A percentile compares a stretch with the other conserved stretches of the same genome.
These are phyloP conservation scores for Tiliacea citrago DNA, from an alignment of 2,888 invertebrate genomes.

Conservation along the genomic window DNA sequence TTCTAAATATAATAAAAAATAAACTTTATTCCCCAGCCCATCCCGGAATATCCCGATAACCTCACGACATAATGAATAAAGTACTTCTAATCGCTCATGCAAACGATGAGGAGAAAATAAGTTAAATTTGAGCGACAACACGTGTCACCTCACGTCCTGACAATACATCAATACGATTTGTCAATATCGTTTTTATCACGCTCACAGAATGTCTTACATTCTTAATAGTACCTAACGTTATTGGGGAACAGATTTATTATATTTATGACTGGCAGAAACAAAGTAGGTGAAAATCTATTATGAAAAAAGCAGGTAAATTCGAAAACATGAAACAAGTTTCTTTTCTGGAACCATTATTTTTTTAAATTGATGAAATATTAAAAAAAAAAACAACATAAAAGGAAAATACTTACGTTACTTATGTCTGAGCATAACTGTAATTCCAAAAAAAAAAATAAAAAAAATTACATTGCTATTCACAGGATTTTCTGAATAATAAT, in stretches of 20 bases:
- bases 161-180: constrained; percentile 54
- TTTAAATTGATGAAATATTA: no score
- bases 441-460: background rate
- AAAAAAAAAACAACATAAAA: no score
- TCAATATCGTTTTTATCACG: constrained; percentile 46
- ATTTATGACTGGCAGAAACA: background rate
- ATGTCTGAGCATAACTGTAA: no score
- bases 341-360: no score
- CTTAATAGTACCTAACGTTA: constrained; percentile 7
- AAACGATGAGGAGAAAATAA: constrained; percentile 37
- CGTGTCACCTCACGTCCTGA: constrained; percentile 37
- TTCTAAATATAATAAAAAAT: background rate
- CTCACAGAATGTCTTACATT: constrained; percentile 21
- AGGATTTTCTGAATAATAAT: background rate
- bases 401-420: no score
- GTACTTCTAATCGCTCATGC: constrained; percentile 18
- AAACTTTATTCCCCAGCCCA: background rate
- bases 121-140: constrained; percentile 10
- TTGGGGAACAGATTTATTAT: constrained; percentile 24
- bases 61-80: constrained; percentile 30
- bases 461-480: no score
- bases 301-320: no score
- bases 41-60: background rate
- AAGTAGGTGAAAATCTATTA: no score
- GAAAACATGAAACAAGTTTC: no score